Evolutionary conservation across 2,888 invertebrate species (phyloP).

Genomic region (Thera obeliscata): DNA sequence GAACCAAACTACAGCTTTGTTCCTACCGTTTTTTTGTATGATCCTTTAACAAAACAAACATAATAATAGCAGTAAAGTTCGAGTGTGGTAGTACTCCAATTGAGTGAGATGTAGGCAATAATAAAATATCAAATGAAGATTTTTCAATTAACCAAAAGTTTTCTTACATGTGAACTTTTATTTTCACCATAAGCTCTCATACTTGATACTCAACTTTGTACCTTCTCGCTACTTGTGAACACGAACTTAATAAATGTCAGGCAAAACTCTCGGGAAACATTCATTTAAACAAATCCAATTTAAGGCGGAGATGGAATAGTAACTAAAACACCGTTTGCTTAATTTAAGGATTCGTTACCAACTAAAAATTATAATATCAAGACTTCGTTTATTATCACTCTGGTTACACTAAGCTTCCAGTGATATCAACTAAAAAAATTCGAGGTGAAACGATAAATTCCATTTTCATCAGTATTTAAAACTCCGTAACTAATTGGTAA

Average conservation of each 20-base stretch:
- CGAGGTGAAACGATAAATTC: no score
- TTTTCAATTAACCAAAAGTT: no score
- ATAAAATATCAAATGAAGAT: no score
- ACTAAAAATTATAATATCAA: neutral
- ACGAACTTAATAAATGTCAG: conserved; percentile 29
- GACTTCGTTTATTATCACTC: neutral
- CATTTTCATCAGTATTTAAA: neutral
- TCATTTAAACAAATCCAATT: conserved; percentile 31
- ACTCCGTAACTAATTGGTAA: neutral
- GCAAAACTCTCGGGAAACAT: conserved; percentile 25
- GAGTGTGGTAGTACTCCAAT: no score
- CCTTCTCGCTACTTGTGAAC: conserved; percentile 33
- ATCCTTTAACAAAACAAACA: no score
- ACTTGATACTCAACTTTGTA: neutral
- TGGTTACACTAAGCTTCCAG: neutral
- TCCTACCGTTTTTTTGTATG: no score
- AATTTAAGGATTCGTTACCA: conserved; percentile 18
- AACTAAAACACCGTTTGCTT: conserved; percentile 29
- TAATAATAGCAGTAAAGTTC: no score
- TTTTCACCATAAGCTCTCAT: neutral
- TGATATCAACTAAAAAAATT: neutral
- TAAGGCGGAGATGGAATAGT: conserved; percentile 16
- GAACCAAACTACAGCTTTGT: no score
- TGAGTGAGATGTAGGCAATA: no score
- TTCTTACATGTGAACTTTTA: neutral